Conservation (phyloP, 2,113 vertebrate species). For the Anolis sagrei region DNA sequence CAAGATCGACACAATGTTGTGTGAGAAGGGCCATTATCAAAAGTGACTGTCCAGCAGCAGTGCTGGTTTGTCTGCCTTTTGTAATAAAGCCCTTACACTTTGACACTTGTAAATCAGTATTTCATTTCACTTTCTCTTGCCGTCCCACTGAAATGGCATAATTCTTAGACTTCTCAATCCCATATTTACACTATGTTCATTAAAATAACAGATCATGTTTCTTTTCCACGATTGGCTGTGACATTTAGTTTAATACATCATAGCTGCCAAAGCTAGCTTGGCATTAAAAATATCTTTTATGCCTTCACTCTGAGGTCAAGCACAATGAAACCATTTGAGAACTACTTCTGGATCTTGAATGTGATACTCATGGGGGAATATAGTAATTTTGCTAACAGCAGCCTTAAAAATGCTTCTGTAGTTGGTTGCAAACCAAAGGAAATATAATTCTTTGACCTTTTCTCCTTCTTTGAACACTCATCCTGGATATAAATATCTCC, state of each 20-base stretch:
- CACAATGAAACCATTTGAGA: constrained; percentile 16
- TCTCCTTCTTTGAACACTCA: constrained; percentile 22
- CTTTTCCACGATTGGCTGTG: neutral
- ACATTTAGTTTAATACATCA: neutral
- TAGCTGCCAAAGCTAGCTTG: constrained; percentile 34
- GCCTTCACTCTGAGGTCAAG: constrained; percentile 8
- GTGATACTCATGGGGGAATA: neutral
- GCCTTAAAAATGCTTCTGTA: neutral
- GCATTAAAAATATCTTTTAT: neutral
- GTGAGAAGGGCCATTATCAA: too few species aligned
- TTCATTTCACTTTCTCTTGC: neutral
- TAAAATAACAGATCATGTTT: constrained; percentile 21
- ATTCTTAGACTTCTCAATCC: constrained; percentile 24
- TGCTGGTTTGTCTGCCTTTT: too few species aligned
- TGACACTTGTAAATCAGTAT: neutral
- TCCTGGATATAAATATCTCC: constrained; percentile 2
- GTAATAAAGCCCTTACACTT: neutral
- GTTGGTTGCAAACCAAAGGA: neutral
- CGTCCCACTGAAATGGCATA: constrained; percentile 31
- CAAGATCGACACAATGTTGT: too few species aligned
- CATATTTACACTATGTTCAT: constrained; percentile 26
- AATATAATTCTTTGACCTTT: neutral
- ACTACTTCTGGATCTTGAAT: neutral
- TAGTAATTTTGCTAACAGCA: neutral
- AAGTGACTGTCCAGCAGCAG: too few species aligned